phyloP scores from a whole-genome alignment of 2,113 vertebrate species.

The Myrmecobius fasciatus region DNA sequence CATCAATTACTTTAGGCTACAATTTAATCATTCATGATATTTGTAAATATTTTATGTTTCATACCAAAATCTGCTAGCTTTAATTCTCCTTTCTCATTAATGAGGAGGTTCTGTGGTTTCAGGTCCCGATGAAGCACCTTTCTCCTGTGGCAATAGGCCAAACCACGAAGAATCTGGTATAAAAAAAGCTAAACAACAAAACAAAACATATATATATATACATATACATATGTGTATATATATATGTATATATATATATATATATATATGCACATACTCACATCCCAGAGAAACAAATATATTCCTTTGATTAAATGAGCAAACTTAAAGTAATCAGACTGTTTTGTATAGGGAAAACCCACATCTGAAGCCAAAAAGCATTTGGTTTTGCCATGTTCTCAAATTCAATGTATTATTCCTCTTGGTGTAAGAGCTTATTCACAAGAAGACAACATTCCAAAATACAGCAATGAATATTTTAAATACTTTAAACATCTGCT shows the following conservation, averaged over 20 bases:
- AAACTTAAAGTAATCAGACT: slow-evolving; percentile 45
- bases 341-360: slow-evolving; percentile 55
- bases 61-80: slow-evolving; percentile 98
- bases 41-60: slow-evolving; percentile 66
- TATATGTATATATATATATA: too few species aligned
- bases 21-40: slow-evolving; percentile 48
- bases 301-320: slow-evolving; percentile 8
- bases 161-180: slow-evolving; percentile 97
- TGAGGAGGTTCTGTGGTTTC: slow-evolving; percentile 98
- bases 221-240: too few species aligned
- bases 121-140: slow-evolving; percentile 98
- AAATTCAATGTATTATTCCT: not conserved
- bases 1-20: not conserved
- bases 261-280: too few species aligned
- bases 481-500: not conserved
- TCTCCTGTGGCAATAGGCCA: slow-evolving; percentile 97
- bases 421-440: not conserved
- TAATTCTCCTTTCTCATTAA: slow-evolving; percentile 97
- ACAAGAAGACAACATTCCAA: not conserved
- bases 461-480: not conserved
- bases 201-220: not conserved
- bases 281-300: slow-evolving; percentile 51
- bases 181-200: slow-evolving; percentile 92
- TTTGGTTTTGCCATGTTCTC: slow-evolving; percentile 13
- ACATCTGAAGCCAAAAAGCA: not conserved